phyloP scores from a whole-genome alignment of 2,797 vertebrate genomes.

The Hydrolagus colliei region DNA sequence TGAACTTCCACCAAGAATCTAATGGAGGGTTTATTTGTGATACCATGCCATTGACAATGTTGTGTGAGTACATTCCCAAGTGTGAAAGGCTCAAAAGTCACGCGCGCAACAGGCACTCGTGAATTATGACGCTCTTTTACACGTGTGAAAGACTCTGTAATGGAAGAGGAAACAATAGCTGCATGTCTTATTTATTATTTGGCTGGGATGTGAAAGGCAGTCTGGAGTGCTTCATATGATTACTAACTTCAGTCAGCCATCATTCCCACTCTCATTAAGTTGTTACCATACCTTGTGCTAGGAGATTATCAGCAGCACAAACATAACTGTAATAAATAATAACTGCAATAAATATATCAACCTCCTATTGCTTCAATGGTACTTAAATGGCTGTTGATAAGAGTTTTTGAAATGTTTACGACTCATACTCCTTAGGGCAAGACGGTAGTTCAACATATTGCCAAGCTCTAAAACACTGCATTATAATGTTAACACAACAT shows the following conservation, averaged over 20 bases:
- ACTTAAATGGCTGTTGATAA: constrained; percentile 19
- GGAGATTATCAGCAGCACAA: background rate
- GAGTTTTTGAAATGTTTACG: constrained; percentile 19
- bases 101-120: background rate
- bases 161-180: background rate
- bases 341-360: constrained; percentile 12
- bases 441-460: background rate
- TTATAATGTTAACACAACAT: background rate
- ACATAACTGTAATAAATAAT: background rate
- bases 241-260: background rate
- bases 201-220: background rate
- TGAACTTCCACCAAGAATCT: background rate
- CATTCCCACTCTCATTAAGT: background rate
- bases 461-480: background rate
- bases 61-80: background rate
- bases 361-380: constrained; percentile 11
- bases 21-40: constrained; percentile 5
- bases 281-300: background rate
- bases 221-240: background rate
- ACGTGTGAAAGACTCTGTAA: background rate
- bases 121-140: background rate
- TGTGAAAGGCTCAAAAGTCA: background rate
- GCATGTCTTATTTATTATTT: constrained; percentile 17
- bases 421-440: background rate
- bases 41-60: background rate